Evolutionary conservation across 2,797 vertebrate species (phyloP).

Genomic region (Cyclura pinguis): DNA sequence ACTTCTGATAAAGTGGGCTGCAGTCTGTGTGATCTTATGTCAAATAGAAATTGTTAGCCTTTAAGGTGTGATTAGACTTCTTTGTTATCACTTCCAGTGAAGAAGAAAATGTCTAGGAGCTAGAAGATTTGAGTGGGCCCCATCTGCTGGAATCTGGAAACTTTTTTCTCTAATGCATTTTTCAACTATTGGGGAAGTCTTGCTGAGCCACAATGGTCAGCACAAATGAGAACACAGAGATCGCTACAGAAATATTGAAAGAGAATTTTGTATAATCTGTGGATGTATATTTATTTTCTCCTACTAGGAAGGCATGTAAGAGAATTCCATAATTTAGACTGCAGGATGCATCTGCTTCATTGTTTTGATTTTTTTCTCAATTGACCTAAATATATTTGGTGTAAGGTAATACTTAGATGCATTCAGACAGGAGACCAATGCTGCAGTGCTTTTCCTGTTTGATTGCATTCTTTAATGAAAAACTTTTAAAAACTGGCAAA

Average conservation of each 20-base stretch:
- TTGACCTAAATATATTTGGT: conserved; percentile 63
- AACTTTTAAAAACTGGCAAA: conserved; percentile 13
- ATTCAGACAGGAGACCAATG: conserved; percentile 58
- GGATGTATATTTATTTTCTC: conserved; percentile 39
- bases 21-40: too few species aligned
- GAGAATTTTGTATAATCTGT: conserved; percentile 33
- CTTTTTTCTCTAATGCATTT: conserved; percentile 49
- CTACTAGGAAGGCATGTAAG: conserved; percentile 51
- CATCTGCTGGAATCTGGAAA: conserved; percentile 53
- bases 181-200: conserved; percentile 59
- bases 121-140: conserved; percentile 43
- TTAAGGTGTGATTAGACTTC: too few species aligned
- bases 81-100: too few species aligned
- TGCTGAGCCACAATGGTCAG: conserved; percentile 31
- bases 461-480: conserved; percentile 5
- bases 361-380: conserved; percentile 66
- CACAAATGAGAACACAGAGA: conserved; percentile 53
- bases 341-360: conserved; percentile 50
- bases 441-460: conserved; percentile 18
- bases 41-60: too few species aligned
- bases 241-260: conserved; percentile 44
- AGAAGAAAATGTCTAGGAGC: conserved; percentile 20
- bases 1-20: too few species aligned
- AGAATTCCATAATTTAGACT: conserved; percentile 38
- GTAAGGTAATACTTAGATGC: conserved; percentile 62